These are phyloP conservation scores for Apistogramma diplotaenia DNA, from an alignment of 2,113 vertebrate species.

Conservation along the genomic window DNA sequence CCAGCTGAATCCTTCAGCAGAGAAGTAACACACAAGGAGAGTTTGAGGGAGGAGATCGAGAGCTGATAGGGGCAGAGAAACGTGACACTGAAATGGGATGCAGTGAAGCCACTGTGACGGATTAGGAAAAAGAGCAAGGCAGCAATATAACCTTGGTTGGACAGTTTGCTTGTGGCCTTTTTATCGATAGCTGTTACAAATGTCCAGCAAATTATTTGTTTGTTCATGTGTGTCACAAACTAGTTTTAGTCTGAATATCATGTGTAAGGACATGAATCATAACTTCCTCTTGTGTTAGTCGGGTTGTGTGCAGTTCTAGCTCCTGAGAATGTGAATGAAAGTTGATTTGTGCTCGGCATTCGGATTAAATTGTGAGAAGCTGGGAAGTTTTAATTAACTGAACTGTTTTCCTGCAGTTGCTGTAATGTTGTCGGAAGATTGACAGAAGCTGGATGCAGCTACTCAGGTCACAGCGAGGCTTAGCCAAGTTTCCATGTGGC, in stretches of 20 bases:
- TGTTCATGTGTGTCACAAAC: background rate
- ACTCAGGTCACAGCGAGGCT: background rate
- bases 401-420: background rate
- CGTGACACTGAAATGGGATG: background rate
- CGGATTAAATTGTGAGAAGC: background rate
- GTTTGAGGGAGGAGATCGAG: background rate
- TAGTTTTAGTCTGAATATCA: background rate
- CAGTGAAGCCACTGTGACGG: background rate
- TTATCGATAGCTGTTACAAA: background rate
- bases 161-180: background rate
- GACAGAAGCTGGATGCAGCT: background rate
- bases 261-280: background rate
- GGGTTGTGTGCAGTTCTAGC: background rate
- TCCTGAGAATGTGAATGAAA: background rate
- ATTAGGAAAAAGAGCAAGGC: background rate
- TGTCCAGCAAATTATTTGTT: background rate
- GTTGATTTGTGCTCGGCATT: background rate
- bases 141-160: background rate
- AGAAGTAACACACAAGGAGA: background rate
- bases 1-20: background rate
- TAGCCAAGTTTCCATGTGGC: slow-evolving; percentile 60
- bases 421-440: background rate
- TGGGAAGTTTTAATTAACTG: slow-evolving; percentile 4
- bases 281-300: background rate
- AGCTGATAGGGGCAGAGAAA: slow-evolving; percentile 1